These are phyloP conservation scores for Selene dorsalis DNA, from an alignment of 2,797 vertebrate species.

Conservation along the genomic window DNA sequence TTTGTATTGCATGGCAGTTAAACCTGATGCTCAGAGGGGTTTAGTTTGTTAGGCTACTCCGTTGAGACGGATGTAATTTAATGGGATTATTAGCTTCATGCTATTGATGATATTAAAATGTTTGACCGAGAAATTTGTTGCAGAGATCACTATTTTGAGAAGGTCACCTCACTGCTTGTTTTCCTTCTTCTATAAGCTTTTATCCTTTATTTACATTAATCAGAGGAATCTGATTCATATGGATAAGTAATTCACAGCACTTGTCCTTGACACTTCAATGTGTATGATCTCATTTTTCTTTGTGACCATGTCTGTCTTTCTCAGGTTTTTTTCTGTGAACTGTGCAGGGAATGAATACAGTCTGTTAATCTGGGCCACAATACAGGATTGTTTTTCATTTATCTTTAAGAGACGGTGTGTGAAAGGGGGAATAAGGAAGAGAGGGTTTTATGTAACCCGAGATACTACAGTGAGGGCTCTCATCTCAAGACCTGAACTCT, in stretches of 20 bases:
- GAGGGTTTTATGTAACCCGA: conserved; percentile 52
- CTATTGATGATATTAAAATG: conserved; percentile 6
- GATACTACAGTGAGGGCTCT: conserved; percentile 46
- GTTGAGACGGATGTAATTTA: conserved; percentile 20
- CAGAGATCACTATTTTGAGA: conserved; percentile 5
- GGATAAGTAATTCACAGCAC: conserved; percentile 5
- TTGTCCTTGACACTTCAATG: neutral
- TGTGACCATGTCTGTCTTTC: neutral
- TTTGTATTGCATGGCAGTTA: conserved; percentile 19
- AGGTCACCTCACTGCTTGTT: conserved; percentile 21
- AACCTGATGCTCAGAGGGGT: conserved; percentile 11
- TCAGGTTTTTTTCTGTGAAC: neutral
- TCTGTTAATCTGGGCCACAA: conserved; percentile 37
- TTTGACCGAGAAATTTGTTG: conserved; percentile 6
- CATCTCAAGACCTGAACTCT: conserved; percentile 36
- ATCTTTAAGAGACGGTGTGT: conserved; percentile 12
- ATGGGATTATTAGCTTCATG: conserved; percentile 26
- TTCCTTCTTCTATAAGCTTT: neutral
- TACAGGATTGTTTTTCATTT: conserved; percentile 34
- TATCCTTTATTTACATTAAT: conserved; percentile 4
- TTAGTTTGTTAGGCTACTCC: conserved; percentile 24
- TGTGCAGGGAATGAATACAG: conserved; percentile 26
- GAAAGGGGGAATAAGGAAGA: conserved; percentile 36
- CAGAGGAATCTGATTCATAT: neutral
- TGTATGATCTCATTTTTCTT: conserved; percentile 23